phyloP scores from a whole-genome alignment of 2,888 invertebrate genomes.

The Flabesymbios commensalis region DNA sequence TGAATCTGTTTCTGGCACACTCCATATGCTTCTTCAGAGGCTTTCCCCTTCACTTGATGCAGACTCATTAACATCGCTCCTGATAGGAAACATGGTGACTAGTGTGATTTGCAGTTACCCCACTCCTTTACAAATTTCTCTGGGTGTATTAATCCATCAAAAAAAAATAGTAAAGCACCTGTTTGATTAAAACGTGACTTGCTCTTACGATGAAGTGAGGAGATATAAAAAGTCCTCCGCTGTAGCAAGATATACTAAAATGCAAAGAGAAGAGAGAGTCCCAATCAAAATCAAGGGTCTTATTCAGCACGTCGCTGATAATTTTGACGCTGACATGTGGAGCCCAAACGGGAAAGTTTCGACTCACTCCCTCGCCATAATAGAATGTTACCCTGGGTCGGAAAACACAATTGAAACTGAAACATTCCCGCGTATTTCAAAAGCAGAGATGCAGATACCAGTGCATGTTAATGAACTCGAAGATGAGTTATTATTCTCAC shows the following conservation, averaged over 20 bases:
- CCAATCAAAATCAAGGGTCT: not conserved
- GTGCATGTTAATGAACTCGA: not conserved
- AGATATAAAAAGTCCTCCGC: conserved; percentile 1
- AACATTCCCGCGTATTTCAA: not conserved
- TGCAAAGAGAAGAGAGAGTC: not conserved
- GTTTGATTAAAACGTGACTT: not conserved
- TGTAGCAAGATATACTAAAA: not conserved
- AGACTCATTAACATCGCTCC: not conserved
- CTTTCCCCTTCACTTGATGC: not conserved
- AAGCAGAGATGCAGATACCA: not conserved
- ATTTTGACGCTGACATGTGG: conserved; percentile 8
- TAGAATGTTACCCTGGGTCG: not conserved
- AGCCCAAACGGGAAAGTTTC: conserved; percentile 1
- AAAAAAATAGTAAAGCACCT: not conserved
- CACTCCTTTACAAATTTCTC: not conserved
- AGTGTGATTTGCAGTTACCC: not conserved
- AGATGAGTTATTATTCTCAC: not conserved
- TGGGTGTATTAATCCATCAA: not conserved
- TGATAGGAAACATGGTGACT: conserved; percentile 6
- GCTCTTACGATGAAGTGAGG: conserved; percentile 4
- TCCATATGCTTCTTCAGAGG: not conserved
- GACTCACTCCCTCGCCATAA: not conserved
- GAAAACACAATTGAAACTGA: not conserved
- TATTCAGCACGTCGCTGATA: not conserved
- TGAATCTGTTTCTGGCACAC: not conserved